Conservation (phyloP, 2,888 invertebrate genomes). For the Orthonychiurus folsomi region DNA sequence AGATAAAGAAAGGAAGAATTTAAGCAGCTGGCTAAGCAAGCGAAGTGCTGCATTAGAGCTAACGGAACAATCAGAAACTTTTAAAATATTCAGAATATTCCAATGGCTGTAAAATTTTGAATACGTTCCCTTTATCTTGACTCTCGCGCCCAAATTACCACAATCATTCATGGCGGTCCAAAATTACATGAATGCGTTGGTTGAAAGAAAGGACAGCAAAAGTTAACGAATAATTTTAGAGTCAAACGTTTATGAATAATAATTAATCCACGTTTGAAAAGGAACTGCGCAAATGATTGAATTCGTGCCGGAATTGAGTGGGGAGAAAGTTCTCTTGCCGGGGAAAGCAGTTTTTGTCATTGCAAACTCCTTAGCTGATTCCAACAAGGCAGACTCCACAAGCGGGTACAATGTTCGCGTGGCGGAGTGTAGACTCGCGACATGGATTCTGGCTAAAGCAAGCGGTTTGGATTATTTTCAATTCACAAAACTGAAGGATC, state of each 20-base stretch:
- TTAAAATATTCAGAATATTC: too few relatives aligned
- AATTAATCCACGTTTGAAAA: conserved; percentile 40
- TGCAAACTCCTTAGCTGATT: conserved; percentile 75
- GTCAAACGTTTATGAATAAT: neutral
- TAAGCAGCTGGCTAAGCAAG: neutral
- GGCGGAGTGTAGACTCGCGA: conserved; percentile 86
- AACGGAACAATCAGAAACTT: neutral
- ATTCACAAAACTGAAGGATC: conserved; percentile 59
- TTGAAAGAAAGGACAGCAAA: too few relatives aligned
- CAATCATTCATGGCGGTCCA: too few relatives aligned
- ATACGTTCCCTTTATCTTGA: too few relatives aligned
- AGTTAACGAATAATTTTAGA: neutral
- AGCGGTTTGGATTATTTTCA: conserved; percentile 55
- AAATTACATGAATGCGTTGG: too few relatives aligned
- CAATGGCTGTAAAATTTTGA: too few relatives aligned
- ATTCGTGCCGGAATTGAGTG: conserved; percentile 70
- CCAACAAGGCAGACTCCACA: conserved; percentile 87
- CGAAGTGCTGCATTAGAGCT: neutral
- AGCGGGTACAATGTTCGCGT: conserved; percentile 83
- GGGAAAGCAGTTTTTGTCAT: conserved; percentile 79
- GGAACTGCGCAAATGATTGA: conserved; percentile 85
- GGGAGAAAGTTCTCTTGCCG: conserved; percentile 70
- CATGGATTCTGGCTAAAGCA: conserved; percentile 63
- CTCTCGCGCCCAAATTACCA: too few relatives aligned
- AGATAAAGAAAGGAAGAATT: conserved; percentile 41